Base-by-base conservation (phyloP, 37 sponge, comb jelly and placozoan species). In the Hexactinellida sp. region DNA sequence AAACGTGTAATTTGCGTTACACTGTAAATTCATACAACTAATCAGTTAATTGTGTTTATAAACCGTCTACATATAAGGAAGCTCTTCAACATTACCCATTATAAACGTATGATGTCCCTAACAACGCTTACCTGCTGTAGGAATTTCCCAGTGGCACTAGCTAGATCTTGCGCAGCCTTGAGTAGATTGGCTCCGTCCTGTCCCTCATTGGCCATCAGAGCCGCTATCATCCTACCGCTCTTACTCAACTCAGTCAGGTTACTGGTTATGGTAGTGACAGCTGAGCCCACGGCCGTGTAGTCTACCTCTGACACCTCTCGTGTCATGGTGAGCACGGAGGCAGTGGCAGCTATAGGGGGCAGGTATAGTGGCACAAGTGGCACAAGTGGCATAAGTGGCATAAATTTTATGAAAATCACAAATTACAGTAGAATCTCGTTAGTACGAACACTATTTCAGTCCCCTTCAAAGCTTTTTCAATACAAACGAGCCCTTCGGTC, bases 221-320 rank as follows among this genome's bases (percentile, higher is more conserved):
- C 91, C 36, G 93, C 93, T 37, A 98, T 85, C 88, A 98, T 84
- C 0, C 92, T 84, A 10, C 90, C 90, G 38, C 93, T 92, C 85
- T 98, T 98, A 36, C 93, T 92, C 28, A 95, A 87, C 83, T 95
- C 95, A 9, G 92, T 95, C 85, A 98, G 88, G 87, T 98, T 98
- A 51, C 92, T 93, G 23, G 95, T 92, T 25, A 92, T 94, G 38
- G 1, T 82, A 21, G 97, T 94, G 54, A 96, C 93, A 9, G 97
- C 84, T 37, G 97, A 88, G 0, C 97, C 94, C 25, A 94, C 93
- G 0, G 97, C 93, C 55, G 97, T 96, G 91, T 94, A 94, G 90
- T 96, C 90, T 82, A 91, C 92, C 7, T 94, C 94, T 30, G 89
- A 54, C 0, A 94, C 94, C 36, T 96, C 97, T 28, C 88, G 90